Percentiles rank a stretch among this genome's conserved stretches.
phyloP scores from a whole-genome alignment of 2,888 invertebrate species.

The Sisyra nigra region DNA sequence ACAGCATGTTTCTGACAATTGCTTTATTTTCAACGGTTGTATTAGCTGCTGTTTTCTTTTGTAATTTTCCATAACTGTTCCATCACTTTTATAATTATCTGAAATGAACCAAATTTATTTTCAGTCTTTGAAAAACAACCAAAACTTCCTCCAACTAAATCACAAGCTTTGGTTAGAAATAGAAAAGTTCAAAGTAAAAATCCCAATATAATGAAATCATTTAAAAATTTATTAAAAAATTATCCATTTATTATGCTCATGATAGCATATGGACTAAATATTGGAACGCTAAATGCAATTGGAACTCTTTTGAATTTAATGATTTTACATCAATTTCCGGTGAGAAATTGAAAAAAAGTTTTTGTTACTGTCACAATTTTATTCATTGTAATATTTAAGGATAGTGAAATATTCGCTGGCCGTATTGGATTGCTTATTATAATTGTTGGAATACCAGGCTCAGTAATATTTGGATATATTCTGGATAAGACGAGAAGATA shows the following conservation, averaged over 20 bases:
- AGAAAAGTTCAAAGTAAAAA: conserved; percentile 5
- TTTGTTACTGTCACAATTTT: no score
- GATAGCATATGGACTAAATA: conserved; percentile 34
- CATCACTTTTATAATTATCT: no score
- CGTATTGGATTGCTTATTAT: conserved; percentile 77
- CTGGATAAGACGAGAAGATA: conserved; percentile 84
- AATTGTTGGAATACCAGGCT: conserved; percentile 79
- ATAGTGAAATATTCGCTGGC: conserved; percentile 60
- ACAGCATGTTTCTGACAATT: conserved; percentile 18
- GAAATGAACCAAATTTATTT: conserved; percentile 8
- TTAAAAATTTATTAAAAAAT: conserved; percentile 17
- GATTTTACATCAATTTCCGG: conserved; percentile 34
- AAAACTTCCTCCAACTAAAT: conserved; percentile 34
- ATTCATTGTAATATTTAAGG: no score
- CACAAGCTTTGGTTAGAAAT: conserved; percentile 28
- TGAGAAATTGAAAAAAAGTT: conserved; percentile 22
- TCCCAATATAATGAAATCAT: conserved; percentile 7
- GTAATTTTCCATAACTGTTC: no score
- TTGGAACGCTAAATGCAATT: conserved; percentile 36
- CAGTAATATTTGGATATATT: conserved; percentile 71
- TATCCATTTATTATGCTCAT: conserved; percentile 18
- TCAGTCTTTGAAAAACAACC: conserved; percentile 40
- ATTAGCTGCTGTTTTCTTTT: conserved; percentile 36
- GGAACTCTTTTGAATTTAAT: conserved; percentile 41
- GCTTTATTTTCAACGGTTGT: conserved; percentile 33